phyloP scores from a whole-genome alignment of 1,140 invertebrate species.

The Sitodiplosis mosellana region DNA sequence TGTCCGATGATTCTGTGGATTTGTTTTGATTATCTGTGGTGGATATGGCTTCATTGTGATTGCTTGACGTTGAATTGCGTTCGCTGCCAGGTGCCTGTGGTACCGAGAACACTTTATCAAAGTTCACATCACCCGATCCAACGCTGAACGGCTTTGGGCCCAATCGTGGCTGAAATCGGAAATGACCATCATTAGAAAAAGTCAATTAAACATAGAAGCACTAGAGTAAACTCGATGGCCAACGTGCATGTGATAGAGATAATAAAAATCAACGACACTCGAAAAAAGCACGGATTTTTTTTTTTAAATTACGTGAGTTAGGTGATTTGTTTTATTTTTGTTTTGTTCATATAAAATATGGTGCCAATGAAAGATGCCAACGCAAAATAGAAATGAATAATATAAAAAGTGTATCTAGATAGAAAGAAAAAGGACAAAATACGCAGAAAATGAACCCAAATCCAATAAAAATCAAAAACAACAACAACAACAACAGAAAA shows the following conservation, averaged over 20 bases:
- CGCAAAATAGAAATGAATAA: too few species aligned
- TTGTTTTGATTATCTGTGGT: conserved; percentile 25
- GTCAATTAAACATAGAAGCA: background rate
- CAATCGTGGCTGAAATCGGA: conserved; percentile 42
- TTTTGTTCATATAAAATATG: too few species aligned
- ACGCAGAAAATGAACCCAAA: conserved; percentile 4
- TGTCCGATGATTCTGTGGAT: conserved; percentile 21
- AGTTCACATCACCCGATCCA: conserved; percentile 49
- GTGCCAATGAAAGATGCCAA: too few species aligned
- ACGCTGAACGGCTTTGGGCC: conserved; percentile 68
- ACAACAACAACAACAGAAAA: background rate
- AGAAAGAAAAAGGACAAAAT: background rate
- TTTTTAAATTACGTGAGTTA: background rate
- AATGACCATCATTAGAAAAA: background rate
- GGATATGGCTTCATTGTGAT: conserved; percentile 1
- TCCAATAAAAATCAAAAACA: conserved; percentile 7
- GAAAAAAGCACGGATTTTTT: background rate
- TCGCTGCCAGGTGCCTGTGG: conserved; percentile 40
- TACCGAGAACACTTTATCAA: conserved; percentile 62
- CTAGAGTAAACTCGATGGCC: too few species aligned
- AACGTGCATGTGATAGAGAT: background rate
- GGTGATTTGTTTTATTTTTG: background rate
- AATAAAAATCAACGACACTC: background rate
- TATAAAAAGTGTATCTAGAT: too few species aligned
- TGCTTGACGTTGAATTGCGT: conserved; percentile 9